A percentile compares a stretch with the other conserved stretches of the same genome.
Evolutionary conservation across 2,888 invertebrate species (phyloP).

Genomic region (Clostera curtula): DNA sequence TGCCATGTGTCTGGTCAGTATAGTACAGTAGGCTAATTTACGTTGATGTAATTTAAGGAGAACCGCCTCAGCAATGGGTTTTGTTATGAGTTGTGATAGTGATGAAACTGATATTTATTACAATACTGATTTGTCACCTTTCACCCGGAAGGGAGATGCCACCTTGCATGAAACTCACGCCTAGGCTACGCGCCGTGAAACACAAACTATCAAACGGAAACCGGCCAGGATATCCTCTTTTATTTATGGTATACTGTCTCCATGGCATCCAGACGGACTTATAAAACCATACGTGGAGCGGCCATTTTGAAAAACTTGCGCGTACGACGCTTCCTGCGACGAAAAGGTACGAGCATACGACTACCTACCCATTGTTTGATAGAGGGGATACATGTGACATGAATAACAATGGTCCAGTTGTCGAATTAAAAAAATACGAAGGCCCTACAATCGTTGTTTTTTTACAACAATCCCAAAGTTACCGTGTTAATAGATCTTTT

Average conservation of each 20-base stretch:
- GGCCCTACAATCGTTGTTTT: conserved; percentile 23
- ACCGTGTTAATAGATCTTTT: conserved; percentile 21
- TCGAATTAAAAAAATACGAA: conserved; percentile 45
- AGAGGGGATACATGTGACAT: conserved; percentile 59
- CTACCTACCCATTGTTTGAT: conserved; percentile 64
- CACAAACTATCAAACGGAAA: conserved; percentile 46
- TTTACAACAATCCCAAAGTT: conserved; percentile 8
- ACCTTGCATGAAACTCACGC: conserved; percentile 43
- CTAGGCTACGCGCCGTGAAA: conserved; percentile 27
- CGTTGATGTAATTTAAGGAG: no score
- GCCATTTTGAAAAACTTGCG: conserved; percentile 59
- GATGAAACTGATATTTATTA: no score
- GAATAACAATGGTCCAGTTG: conserved; percentile 51
- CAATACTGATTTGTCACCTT: conserved; percentile 23
- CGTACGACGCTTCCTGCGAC: conserved; percentile 68
- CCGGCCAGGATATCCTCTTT: conserved; percentile 61
- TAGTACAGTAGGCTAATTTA: no score
- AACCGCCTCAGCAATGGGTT: no score
- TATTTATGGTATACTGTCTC: conserved; percentile 57
- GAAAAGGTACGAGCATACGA: conserved; percentile 63
- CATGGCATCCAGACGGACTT: conserved; percentile 58
- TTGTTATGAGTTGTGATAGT: no score
- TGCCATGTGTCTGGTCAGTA: no score
- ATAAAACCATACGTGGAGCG: conserved; percentile 42
- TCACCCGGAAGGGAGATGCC: conserved; percentile 34